Evolutionary conservation across 1,140 invertebrate species (phyloP).

Genomic region (Hesperophylax magnus): DNA sequence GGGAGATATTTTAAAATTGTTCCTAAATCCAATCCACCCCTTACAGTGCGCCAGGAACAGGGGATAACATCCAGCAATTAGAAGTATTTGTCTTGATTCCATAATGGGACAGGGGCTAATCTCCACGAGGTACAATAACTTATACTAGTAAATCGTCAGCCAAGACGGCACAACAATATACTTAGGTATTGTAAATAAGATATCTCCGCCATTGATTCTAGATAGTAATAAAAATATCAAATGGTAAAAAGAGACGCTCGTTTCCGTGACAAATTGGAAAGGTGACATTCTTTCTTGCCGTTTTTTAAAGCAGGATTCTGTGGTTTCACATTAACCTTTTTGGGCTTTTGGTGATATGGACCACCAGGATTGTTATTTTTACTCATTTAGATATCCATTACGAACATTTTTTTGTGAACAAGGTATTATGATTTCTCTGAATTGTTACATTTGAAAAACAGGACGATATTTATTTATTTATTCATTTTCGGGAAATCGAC

Average conservation of each 20-base stretch:
- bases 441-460: too few relatives aligned
- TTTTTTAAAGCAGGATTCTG: conserved; percentile 1
- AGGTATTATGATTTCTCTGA: too few relatives aligned
- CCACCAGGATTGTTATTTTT: too few relatives aligned
- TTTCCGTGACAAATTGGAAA: conserved; percentile 20
- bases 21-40: too few relatives aligned
- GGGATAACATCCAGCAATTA: conserved; percentile 18
- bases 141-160: conserved; percentile 24
- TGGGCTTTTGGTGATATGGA: too few relatives aligned
- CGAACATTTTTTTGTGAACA: too few relatives aligned
- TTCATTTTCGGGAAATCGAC: too few relatives aligned
- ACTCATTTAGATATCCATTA: too few relatives aligned
- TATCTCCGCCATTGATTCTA: conserved; percentile 34
- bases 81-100: conserved; percentile 19
- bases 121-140: conserved; percentile 16
- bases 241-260: neutral
- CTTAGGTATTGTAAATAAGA: conserved; percentile 34
- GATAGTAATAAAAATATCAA: too few relatives aligned
- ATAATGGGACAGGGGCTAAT: conserved; percentile 33
- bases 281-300: neutral
- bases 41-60: neutral
- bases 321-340: too few relatives aligned
- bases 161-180: neutral
- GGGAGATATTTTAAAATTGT: too few relatives aligned
- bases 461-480: too few relatives aligned